phyloP scores from a whole-genome alignment of 2,113 vertebrate species.

The Dicerorhinus sumatrensis region DNA sequence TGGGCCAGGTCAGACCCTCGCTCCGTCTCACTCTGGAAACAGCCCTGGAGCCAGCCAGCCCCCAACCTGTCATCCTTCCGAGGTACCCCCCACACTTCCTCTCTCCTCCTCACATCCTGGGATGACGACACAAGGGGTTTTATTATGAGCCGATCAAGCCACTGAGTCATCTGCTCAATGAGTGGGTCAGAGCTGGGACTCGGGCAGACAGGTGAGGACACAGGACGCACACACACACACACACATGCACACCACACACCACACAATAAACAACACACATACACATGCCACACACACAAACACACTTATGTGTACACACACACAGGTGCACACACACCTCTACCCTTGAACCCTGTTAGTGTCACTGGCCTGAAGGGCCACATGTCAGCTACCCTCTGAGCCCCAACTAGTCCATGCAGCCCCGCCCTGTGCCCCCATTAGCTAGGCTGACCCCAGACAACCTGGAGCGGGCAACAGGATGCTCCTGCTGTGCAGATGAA shows the following conservation, averaged over 20 bases:
- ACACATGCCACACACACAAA: background rate
- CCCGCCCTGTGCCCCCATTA: background rate
- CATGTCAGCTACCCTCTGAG: background rate
- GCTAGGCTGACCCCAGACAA: no score
- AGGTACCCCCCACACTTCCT: background rate
- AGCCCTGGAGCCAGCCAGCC: background rate
- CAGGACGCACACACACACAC: background rate
- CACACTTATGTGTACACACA: background rate
- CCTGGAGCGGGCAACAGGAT: background rate
- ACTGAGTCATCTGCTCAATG: background rate
- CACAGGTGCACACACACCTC: background rate
- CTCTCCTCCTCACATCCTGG: background rate
- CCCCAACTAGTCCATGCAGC: background rate
- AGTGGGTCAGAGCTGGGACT: background rate
- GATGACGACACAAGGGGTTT: background rate
- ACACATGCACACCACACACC: background rate
- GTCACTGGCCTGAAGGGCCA: background rate
- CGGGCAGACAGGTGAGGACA: background rate
- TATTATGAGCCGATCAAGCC: background rate
- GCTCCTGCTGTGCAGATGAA: background rate
- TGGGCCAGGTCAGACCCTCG: rapidly evolving
- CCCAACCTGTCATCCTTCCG: background rate
- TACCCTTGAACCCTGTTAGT: background rate
- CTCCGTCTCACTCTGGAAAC: background rate
- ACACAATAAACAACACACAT: background rate